phyloP scores from a whole-genome alignment of 1,140 invertebrate species.

The Drosophila persimilis region DNA sequence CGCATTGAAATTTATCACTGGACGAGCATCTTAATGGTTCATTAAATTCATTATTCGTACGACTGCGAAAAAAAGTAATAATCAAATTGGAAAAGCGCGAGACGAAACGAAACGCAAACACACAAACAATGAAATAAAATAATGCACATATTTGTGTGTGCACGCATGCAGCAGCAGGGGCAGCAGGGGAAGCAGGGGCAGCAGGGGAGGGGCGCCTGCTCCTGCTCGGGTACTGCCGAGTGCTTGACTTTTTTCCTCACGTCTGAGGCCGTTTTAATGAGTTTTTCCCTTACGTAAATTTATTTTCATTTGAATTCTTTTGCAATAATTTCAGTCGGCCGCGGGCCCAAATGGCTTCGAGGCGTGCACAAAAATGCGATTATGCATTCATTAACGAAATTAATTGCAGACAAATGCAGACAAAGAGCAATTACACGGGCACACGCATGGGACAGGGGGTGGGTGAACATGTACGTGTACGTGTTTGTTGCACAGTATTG shows the following conservation, averaged over 20 bases:
- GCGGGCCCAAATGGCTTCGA: slow-evolving; percentile 66
- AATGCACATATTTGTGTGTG: slow-evolving; percentile 63
- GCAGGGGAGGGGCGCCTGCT: too few relatives aligned
- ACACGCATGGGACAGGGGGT: slow-evolving; percentile 9
- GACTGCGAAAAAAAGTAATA: slow-evolving; percentile 43
- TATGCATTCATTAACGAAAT: slow-evolving; percentile 80
- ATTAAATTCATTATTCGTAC: slow-evolving; percentile 79
- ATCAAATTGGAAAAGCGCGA: slow-evolving; percentile 39
- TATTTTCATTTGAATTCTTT: slow-evolving; percentile 80
- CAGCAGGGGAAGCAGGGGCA: too few relatives aligned
- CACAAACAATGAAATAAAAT: slow-evolving; percentile 62
- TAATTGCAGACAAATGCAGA: slow-evolving; percentile 74
- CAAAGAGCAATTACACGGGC: slow-evolving; percentile 43
- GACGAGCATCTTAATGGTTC: slow-evolving; percentile 78
- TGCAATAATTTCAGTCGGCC: slow-evolving; percentile 58
- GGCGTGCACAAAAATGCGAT: slow-evolving; percentile 79
- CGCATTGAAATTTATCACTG: slow-evolving; percentile 76
- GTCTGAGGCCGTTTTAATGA: slow-evolving; percentile 74
- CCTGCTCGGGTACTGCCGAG: too few relatives aligned
- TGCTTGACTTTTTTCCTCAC: slow-evolving; percentile 31
- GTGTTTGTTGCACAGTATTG: slow-evolving; percentile 34
- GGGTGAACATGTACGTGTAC: slow-evolving; percentile 44
- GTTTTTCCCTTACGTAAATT: slow-evolving; percentile 80
- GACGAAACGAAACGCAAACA: slow-evolving; percentile 5
- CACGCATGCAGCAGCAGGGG: slow-evolving; percentile 28